These are phyloP conservation scores for Vombatus ursinus DNA, from an alignment of 2,113 vertebrate species.

Conservation along the genomic window DNA sequence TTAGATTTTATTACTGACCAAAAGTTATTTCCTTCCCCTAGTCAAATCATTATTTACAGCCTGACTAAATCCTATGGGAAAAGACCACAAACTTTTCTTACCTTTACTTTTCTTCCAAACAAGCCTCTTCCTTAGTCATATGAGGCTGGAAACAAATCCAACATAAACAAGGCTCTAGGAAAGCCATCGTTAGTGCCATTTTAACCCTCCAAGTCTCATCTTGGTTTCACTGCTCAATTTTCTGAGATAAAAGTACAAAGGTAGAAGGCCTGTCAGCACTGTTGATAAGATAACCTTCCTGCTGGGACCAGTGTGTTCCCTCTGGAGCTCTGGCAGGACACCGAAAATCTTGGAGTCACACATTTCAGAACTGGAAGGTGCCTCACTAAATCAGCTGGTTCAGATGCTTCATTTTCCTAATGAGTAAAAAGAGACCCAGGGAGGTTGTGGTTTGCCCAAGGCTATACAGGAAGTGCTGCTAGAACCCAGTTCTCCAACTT, in stretches of 20 bases:
- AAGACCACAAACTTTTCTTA: not conserved
- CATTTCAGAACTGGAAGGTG: not conserved
- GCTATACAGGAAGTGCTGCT: not conserved
- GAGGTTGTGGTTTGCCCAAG: not conserved
- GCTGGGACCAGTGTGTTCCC: not conserved
- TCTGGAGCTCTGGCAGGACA: not conserved
- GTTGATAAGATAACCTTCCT: not conserved
- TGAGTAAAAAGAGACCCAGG: not conserved
- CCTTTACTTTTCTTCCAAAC: not conserved
- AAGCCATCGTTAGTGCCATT: not conserved
- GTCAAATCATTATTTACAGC: not conserved
- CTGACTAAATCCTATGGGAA: not conserved
- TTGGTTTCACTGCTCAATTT: not conserved
- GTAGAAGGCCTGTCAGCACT: not conserved
- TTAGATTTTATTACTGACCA: not conserved
- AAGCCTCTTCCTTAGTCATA: not conserved
- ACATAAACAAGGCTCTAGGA: not conserved
- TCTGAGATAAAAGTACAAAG: not conserved
- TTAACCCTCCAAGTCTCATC: not conserved
- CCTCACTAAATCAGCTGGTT: not conserved
- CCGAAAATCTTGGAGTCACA: not conserved
- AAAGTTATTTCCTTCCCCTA: not conserved
- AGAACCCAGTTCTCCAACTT: not conserved
- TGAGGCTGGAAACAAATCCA: not conserved
- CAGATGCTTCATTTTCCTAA: not conserved